These are phyloP conservation scores for Trichonephila clavata DNA, from an alignment of 1,140 invertebrate species.

Conservation along the genomic window DNA sequence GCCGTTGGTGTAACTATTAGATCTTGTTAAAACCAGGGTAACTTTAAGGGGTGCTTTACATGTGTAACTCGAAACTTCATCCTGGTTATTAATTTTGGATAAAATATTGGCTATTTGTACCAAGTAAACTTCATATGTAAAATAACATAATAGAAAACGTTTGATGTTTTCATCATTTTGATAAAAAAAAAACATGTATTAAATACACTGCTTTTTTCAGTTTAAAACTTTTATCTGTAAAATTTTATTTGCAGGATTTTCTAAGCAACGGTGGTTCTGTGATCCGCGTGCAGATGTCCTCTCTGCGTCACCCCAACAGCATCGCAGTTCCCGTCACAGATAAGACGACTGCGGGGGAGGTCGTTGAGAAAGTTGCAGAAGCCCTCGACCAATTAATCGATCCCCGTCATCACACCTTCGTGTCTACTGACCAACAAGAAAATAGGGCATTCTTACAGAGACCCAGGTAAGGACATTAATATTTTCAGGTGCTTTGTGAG, in stretches of 20 bases:
- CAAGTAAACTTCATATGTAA: too few species aligned
- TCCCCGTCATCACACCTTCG: constrained; percentile 1
- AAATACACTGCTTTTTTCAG: neutral
- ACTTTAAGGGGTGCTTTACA: too few species aligned
- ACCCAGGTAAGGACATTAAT: constrained; percentile 41
- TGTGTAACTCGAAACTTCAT: too few species aligned
- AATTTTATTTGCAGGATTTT: constrained; percentile 49
- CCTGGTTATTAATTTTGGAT: too few species aligned
- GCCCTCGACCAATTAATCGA: constrained; percentile 57
- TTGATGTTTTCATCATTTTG: too few species aligned
- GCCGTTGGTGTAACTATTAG: too few species aligned
- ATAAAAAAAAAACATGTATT: too few species aligned
- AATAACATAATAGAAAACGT: too few species aligned
- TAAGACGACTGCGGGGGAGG: constrained; percentile 58
- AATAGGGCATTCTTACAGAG: constrained; percentile 67
- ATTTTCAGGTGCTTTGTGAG: too few species aligned
- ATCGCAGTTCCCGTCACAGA: constrained; percentile 50
- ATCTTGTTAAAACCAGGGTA: too few species aligned
- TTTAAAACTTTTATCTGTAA: neutral
- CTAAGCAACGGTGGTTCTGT: neutral
- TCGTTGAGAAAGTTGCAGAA: constrained; percentile 56
- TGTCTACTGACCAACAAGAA: constrained; percentile 45
- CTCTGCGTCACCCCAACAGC: constrained; percentile 45
- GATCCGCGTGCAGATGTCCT: constrained; percentile 63
- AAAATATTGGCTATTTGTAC: too few species aligned